These are phyloP conservation scores for Orthonyx spaldingii DNA, from an alignment of 2,113 vertebrate species.

Conservation along the genomic window DNA sequence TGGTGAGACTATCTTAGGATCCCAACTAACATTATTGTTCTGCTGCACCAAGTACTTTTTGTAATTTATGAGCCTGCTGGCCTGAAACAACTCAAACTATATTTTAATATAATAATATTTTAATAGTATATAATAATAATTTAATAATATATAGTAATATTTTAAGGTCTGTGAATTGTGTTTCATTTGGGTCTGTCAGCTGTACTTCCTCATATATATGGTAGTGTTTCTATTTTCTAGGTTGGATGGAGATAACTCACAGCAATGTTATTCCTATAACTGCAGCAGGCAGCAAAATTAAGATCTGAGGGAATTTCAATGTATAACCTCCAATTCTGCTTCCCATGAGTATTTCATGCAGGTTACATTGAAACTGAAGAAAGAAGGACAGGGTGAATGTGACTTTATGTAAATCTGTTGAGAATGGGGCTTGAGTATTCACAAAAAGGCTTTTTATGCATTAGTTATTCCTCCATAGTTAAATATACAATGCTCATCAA, in stretches of 20 bases:
- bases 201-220: not conserved
- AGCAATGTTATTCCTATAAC: not conserved
- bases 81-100: not conserved
- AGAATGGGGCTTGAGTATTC: not conserved
- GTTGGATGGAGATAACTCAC: not conserved
- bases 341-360: not conserved
- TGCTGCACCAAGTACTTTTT: not conserved
- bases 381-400: not conserved
- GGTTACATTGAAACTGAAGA: not conserved
- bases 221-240: not conserved
- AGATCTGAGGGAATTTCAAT: not conserved
- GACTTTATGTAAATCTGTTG: conserved; percentile 20
- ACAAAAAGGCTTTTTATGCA: conserved; percentile 11
- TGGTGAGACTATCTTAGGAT: not conserved
- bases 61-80: not conserved
- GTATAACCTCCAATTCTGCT: not conserved
- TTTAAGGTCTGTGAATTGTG: not conserved
- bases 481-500: not conserved
- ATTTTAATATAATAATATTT: not conserved
- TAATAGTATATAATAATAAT: not conserved
- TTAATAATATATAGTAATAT: not conserved
- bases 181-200: not conserved
- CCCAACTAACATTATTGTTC: not conserved
- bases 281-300: not conserved
- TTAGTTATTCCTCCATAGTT: not conserved